Base-by-base conservation (phyloP, 2,888 invertebrate genomes). In the Dendrolimus houi region DNA sequence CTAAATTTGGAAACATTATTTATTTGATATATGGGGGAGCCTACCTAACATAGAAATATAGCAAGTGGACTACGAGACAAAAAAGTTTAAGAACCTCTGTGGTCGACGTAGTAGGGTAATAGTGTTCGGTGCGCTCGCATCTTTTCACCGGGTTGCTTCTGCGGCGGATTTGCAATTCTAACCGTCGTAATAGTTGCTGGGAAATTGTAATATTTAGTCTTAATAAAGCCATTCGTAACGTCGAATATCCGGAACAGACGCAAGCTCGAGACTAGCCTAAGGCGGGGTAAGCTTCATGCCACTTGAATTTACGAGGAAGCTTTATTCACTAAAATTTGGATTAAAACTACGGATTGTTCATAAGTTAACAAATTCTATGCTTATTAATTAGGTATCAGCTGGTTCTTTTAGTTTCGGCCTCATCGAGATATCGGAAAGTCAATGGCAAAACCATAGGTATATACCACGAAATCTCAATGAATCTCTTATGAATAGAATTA, bases 151-250 rank as follows among this genome's bases (percentile, higher is more conserved):
- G 68, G 70, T 70, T 77, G 75, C 79, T 77, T 79, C 74, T 70
- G 77, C 65, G 71, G 75, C 67, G 72, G 83, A 86, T 86, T 85
- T 84, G 85, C 83, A 85, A 88, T 87, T 87, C 85, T 78, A 82
- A 85, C 76, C 75, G 70, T 75, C 70, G 79, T 76, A 81, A 83
- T 84, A 85, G 83, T 87, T 82, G 77, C 85, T 74, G 68, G 79
- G 81, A 81, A 85, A 85, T 83, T 84, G 85, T 84, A 85, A 87
- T 86, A 86, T 87, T 87, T 83, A 83, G 85, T 83, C 82, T 87
- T 87, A 88, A 88, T 87, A 87, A 84, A 86, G 85, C 84, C 81
- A 86, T 87, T 84, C 81, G 84, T 85, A 83, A 84, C 80, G 76
- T 68, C 69, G 83, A 79, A 85, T 81, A 86, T 82, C 85, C 83